Percentiles rank a stretch among this genome's conserved stretches.
phyloP scores from a whole-genome alignment of 92 coral and sea anemone genomes.

The Siderastrea siderea region DNA sequence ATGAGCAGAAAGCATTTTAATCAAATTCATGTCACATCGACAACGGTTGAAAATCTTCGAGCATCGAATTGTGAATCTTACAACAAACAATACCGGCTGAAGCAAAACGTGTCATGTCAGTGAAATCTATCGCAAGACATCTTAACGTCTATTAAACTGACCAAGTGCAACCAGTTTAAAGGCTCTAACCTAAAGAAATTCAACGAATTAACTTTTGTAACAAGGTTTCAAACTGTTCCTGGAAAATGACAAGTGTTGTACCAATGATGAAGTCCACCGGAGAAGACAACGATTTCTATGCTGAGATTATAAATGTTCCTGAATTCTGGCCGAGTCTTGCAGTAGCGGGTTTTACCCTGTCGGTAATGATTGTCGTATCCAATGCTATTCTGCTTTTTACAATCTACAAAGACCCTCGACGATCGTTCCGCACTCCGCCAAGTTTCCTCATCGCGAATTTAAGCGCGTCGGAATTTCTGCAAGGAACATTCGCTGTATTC shows the following conservation, averaged over 20 bases:
- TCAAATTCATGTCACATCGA: constrained; percentile 9
- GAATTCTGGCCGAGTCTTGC: constrained; percentile 20
- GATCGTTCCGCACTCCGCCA: constrained; percentile 29
- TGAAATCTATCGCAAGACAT: too few relatives aligned
- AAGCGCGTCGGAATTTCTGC: constrained; percentile 18
- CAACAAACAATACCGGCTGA: neutral
- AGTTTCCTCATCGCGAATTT: constrained; percentile 38
- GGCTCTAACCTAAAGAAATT: neutral
- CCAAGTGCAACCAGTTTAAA: too few relatives aligned
- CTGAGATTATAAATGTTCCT: constrained; percentile 16
- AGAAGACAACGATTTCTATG: constrained; percentile 21
- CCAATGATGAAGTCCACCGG: neutral
- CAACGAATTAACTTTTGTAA: neutral
- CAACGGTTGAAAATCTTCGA: neutral
- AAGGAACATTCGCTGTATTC: neutral
- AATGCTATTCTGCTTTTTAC: constrained; percentile 10
- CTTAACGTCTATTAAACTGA: too few relatives aligned
- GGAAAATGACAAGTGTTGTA: neutral
- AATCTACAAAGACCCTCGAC: constrained; percentile 24
- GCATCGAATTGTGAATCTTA: neutral
- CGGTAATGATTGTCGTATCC: constrained; percentile 1
- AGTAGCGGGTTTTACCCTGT: constrained; percentile 5
- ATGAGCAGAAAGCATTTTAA: neutral
- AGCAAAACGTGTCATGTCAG: too few relatives aligned
- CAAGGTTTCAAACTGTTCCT: neutral